Conservation (phyloP, 2,888 invertebrate genomes). For the Sepioteuthis lessoniana region DNA sequence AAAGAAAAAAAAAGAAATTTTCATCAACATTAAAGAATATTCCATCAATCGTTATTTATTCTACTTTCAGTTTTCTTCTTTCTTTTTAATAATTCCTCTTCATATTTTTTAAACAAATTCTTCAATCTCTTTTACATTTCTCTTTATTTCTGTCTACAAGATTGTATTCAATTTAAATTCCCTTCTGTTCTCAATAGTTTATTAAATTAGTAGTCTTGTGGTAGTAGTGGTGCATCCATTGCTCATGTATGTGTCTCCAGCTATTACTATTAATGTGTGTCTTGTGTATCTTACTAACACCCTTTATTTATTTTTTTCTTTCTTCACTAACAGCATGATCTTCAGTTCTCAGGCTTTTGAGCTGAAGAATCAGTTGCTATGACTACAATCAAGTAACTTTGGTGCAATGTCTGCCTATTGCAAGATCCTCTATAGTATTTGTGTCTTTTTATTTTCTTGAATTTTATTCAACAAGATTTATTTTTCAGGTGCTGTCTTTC, state of each 20-base stretch:
- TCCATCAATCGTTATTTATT: no score
- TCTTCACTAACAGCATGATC: neutral
- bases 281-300: neutral
- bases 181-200: neutral
- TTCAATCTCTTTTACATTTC: neutral
- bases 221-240: neutral
- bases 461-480: neutral
- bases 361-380: neutral
- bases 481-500: neutral
- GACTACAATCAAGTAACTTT: neutral
- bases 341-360: neutral
- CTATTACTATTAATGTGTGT: neutral
- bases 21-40: no score
- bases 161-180: neutral
- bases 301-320: neutral
- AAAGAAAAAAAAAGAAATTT: no score
- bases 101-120: no score
- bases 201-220: neutral
- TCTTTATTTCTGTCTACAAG: neutral
- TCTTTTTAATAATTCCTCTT: no score
- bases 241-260: neutral
- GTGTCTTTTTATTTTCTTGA: neutral
- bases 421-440: neutral
- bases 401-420: conserved; percentile 15
- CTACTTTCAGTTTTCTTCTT: no score